Conservation (phyloP, 37 sponge, comb jelly and placozoan genomes). For the Petrosia ficiformis region DNA sequence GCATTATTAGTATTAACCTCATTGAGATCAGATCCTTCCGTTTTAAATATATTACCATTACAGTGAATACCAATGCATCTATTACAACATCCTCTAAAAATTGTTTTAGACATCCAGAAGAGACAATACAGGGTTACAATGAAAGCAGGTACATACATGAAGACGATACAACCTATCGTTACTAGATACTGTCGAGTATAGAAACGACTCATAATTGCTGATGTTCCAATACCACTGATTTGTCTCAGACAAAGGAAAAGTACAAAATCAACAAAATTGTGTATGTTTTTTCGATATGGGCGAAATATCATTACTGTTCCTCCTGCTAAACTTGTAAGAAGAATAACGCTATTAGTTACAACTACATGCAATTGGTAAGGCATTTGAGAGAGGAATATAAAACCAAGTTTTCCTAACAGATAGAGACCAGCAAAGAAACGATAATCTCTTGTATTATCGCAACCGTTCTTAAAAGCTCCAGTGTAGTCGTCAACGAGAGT, state of each 20-base stretch:
- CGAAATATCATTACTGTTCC: neutral
- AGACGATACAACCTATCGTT: neutral
- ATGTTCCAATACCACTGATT: neutral
- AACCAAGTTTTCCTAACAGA: neutral
- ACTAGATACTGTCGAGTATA: neutral
- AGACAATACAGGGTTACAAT: neutral
- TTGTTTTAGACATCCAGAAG: neutral
- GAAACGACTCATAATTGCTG: too few species aligned
- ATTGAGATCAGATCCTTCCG: too few species aligned
- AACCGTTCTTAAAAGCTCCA: constrained; percentile 25
- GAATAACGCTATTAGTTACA: too few species aligned
- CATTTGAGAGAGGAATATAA: neutral
- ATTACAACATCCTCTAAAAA: neutral
- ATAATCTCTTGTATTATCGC: neutral
- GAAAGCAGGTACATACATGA: neutral
- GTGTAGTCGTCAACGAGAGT: constrained; percentile 7
- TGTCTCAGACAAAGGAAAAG: neutral
- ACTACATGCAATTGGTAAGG: too few species aligned
- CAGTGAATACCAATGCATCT: neutral
- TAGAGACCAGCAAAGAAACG: constrained; percentile 36
- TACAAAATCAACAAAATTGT: neutral
- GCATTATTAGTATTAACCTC: too few species aligned
- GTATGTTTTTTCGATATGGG: neutral
- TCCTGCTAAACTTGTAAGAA: too few species aligned
- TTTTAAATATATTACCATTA: too few species aligned